These are phyloP conservation scores for Apantesis nais DNA, from an alignment of 2,888 invertebrate species.

Conservation along the genomic window DNA sequence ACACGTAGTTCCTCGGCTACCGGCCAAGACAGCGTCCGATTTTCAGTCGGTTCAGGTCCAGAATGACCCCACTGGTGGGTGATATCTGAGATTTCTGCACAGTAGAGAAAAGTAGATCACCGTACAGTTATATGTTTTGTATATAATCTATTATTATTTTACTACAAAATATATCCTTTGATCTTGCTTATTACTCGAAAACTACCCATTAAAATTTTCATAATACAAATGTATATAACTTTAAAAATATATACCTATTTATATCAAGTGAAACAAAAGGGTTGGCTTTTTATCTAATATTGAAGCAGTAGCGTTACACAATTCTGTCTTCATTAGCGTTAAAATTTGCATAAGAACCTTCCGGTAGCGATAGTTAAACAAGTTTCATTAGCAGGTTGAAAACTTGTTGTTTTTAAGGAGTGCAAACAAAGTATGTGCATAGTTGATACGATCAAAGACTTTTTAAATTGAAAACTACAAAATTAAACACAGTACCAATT, in stretches of 20 bases:
- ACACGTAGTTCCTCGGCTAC: too few relatives aligned
- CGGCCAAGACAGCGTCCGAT: too few relatives aligned
- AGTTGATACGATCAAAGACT: neutral
- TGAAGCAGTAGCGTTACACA: constrained; percentile 31
- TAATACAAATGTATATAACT: too few relatives aligned
- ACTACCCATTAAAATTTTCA: too few relatives aligned
- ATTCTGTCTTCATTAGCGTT: constrained; percentile 48
- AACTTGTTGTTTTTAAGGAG: constrained; percentile 9
- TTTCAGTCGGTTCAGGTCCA: too few relatives aligned
- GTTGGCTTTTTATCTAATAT: constrained; percentile 23
- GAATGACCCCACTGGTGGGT: too few relatives aligned
- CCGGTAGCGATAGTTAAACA: constrained; percentile 42
- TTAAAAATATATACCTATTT: neutral
- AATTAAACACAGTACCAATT: neutral
- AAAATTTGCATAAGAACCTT: constrained; percentile 52
- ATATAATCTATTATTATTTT: too few relatives aligned
- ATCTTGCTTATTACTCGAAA: too few relatives aligned
- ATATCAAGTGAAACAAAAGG: constrained; percentile 11
- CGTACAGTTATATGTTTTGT: too few relatives aligned
- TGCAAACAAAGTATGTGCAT: neutral
- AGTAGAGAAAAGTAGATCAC: too few relatives aligned
- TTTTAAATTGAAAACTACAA: neutral
- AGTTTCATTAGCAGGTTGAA: constrained; percentile 43
- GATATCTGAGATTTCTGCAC: too few relatives aligned
- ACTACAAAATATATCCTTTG: too few relatives aligned